Conservation (phyloP, 2,888 invertebrate genomes). For the Strigamia maritima region DNA sequence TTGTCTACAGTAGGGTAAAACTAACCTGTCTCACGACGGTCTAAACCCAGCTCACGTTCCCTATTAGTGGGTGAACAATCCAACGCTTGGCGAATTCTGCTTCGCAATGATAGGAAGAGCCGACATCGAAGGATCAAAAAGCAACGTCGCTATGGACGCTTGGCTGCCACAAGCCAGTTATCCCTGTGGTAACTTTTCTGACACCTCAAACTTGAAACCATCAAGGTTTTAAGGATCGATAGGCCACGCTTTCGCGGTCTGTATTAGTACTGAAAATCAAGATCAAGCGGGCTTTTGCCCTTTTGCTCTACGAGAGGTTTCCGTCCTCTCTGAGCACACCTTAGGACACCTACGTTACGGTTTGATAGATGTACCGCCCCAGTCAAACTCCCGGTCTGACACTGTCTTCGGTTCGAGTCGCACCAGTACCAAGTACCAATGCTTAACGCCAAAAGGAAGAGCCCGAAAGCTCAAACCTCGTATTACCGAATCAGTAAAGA, state of each 20-base stretch:
- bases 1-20: constrained; percentile 61
- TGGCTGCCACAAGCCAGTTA: too few relatives aligned
- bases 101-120: constrained; percentile 72
- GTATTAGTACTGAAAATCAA: not conserved
- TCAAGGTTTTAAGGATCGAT: too few relatives aligned
- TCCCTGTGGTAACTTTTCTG: too few relatives aligned
- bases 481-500: constrained; percentile 59
- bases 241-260: not conserved
- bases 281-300: not conserved
- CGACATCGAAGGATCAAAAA: constrained; percentile 71
- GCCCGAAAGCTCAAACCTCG: constrained; percentile 53
- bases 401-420: constrained; percentile 61
- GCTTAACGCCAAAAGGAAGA: constrained; percentile 51
- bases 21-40: constrained; percentile 65
- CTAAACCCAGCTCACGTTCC: constrained; percentile 66
- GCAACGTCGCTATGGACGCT: constrained; percentile 63
- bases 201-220: too few relatives aligned
- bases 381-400: constrained; percentile 65
- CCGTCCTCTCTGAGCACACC: constrained; percentile 64
- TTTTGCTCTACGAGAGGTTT: constrained; percentile 59
- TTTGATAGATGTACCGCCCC: constrained; percentile 67
- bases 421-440: constrained; percentile 47
- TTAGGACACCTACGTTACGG: constrained; percentile 61
- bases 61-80: constrained; percentile 68
- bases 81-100: constrained; percentile 68